Conservation (phyloP, 2,888 invertebrate genomes). For the Brassicogethes aeneus region DNA sequence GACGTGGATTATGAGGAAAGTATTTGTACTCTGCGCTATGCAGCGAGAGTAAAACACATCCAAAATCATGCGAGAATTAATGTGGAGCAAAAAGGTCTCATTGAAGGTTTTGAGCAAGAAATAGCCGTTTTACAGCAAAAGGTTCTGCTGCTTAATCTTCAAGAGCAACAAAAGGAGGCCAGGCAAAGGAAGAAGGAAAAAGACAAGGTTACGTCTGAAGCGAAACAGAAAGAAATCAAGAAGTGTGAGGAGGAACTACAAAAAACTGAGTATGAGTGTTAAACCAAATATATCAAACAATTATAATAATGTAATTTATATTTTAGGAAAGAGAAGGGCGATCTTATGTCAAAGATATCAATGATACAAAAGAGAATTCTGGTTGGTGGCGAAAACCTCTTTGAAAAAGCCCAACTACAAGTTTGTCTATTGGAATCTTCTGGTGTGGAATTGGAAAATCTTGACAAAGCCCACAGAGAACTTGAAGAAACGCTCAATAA, state of each 20-base stretch:
- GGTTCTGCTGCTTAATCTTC: constrained; percentile 26
- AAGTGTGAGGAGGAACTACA: constrained; percentile 34
- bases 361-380: constrained; percentile 92
- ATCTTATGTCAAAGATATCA: constrained; percentile 74
- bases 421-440: constrained; percentile 82
- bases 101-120: constrained; percentile 93
- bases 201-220: constrained; percentile 21
- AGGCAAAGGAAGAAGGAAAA: constrained; percentile 37
- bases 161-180: constrained; percentile 43
- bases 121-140: constrained; percentile 74
- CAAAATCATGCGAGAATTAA: constrained; percentile 93
- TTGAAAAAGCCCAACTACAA: constrained; percentile 95
- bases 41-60: constrained; percentile 95
- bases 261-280: constrained; percentile 33
- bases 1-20: constrained; percentile 96
- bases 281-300: constrained; percentile 1
- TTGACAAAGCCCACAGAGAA: constrained; percentile 70
- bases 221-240: constrained; percentile 27
- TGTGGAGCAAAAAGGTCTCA: constrained; percentile 93
- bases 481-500: constrained; percentile 74
- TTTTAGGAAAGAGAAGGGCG: constrained; percentile 64
- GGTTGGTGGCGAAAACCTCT: constrained; percentile 94
- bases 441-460: constrained; percentile 68
- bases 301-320: constrained; percentile 8
- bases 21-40: constrained; percentile 92